Base-by-base conservation (phyloP, 1,140 invertebrate genomes). In the Drosophila repletoides region DNA sequence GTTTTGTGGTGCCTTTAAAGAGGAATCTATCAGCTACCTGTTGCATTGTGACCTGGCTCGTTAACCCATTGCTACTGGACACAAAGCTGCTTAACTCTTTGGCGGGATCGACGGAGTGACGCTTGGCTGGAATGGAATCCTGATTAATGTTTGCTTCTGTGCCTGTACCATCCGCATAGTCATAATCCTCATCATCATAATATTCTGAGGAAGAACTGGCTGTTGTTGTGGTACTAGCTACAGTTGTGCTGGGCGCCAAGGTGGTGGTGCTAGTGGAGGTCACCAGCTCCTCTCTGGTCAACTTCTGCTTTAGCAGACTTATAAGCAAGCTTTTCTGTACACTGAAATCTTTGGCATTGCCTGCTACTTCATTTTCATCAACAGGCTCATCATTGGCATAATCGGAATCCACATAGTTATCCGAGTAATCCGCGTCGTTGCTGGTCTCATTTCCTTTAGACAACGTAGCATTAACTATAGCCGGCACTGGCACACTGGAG, bases 101-200 rank as follows among this genome's bases (percentile, higher is more conserved):
- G 1, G 48, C 10, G 6, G 34, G 53, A 9, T 43, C 46, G 21
- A 61, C 38, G 21, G 59, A 48, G 51, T 69, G 66, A 7, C 66
- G 41, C 5, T 69, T 64, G 36, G 45, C 31, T 7, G 65, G 53
- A 12, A 38, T 9, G 17, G 45, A 5, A 43, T 52, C 52, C 73
- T 77, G 79, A 77, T 77, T 83, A 83, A 83, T 84, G 36, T 12
- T 40, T 17, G 55, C 55, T 26, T 45, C 58, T 52, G 66, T 41
- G 2, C 36, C 36, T 6, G 22, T 19, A 22, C 15, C 46, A 29
- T 72, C 34, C 2, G 21, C 46, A 5, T 70, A 63, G 1, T 86
- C 79, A 36, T 84, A 83, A 21, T 83, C 67, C 1, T 76, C 74
- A 5, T 83, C 76, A 6, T 81, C 66, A 7, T 73, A 79, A 29